phyloP scores from a whole-genome alignment of 2,113 vertebrate species.

The Cichladusa arquata region DNA sequence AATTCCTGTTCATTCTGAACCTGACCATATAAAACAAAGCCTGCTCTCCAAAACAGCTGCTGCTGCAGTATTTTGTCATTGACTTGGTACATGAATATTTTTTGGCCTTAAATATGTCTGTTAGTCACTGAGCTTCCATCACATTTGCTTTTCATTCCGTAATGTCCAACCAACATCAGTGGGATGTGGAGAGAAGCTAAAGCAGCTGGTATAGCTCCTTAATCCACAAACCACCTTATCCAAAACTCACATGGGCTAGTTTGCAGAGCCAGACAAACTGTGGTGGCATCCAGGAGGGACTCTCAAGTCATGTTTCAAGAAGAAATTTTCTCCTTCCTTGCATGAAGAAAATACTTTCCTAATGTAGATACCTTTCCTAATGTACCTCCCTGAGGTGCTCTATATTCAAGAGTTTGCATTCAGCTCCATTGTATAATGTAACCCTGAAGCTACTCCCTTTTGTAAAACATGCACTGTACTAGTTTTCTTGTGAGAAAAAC shows the following conservation, averaged over 20 bases:
- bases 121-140: background rate
- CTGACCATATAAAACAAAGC: background rate
- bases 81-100: background rate
- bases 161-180: background rate
- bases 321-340: background rate
- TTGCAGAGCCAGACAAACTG: background rate
- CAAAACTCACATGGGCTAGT: accelerated
- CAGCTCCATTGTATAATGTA: background rate
- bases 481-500: constrained; percentile 24
- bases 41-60: background rate
- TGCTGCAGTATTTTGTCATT: background rate
- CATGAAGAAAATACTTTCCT: background rate
- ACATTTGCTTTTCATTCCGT: background rate
- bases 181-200: background rate
- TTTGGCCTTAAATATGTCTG: background rate
- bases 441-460: constrained; percentile 1
- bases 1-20: constrained; percentile 10
- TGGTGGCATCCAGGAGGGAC: background rate
- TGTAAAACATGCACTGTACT: background rate
- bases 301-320: background rate
- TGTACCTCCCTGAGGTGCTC: background rate
- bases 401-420: background rate
- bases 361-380: background rate
- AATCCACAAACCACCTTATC: background rate
- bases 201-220: background rate